Evolutionary conservation across 2,113 vertebrate species (phyloP), one percentile per base, ranked within the genome.

Genomic region (Picathartes gymnocephalus): DNA sequence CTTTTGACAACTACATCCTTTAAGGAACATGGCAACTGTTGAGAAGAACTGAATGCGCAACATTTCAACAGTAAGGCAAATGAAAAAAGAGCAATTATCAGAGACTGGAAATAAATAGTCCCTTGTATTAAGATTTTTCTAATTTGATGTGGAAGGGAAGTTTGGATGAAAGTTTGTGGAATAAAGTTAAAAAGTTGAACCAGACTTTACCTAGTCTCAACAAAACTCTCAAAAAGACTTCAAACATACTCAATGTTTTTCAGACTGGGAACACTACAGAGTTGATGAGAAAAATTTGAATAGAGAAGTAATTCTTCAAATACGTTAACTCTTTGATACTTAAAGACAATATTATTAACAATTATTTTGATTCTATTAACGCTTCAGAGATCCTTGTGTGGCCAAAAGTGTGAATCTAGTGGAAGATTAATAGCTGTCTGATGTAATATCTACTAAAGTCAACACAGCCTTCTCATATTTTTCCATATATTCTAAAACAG

Each of bases 11-110:
- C 11, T 8, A 77, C 53, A 78, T n/a, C 39, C 37, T 53, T 71
- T 68, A 89, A 25, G 22, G n/a, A 48, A 84, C 57, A 42, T 0
- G 44, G 71, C 40, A 84, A 74, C 60, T 56, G 22, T 3, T 47
- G 60, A 60, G 48, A 37, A 76, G 88, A 71, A 42, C 1, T 17
- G 6, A 65, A 45, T 8, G 45, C 24, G 70, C 68, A 57, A 87
- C 31, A 84, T 42, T 82, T 65, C 61, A 76, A 19, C 42, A 28
- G 50, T 5, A 56, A 81, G 24, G 25, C 42, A 73, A 51, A 3
- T 70, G 58, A 76, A 93, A 92, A 82, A 90, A 56, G 10, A 73
- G 21, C 33, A 78, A 24, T 64, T 88, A 83, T 39, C 68, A 81
- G 44, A n/a, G 13, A 70, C 30, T 86, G 15, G 7, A 83, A 92